phyloP scores from a whole-genome alignment of 2,888 invertebrate species.

The Lathronympha strigana region DNA sequence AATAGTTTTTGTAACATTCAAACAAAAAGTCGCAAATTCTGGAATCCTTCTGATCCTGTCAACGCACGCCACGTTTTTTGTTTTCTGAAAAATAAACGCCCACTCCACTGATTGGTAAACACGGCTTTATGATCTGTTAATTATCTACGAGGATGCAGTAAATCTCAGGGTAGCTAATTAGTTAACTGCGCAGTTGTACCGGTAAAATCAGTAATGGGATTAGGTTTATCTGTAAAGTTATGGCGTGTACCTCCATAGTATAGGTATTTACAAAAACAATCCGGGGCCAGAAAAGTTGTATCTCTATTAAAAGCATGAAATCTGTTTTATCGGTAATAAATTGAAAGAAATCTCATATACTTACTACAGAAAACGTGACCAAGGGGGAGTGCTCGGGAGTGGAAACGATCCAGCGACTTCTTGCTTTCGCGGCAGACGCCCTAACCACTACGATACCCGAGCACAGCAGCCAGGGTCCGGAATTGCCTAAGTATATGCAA shows the following conservation, averaged over 20 bases:
- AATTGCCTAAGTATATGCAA: no score
- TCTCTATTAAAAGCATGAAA: no score
- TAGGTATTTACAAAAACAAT: no score
- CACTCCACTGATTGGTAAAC: slow-evolving; percentile 22
- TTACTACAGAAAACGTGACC: no score
- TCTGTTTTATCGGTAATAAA: no score
- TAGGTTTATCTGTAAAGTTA: slow-evolving; percentile 1
- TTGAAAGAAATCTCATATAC: no score
- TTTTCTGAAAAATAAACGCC: neutral
- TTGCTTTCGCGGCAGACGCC: no score
- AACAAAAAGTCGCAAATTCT: slow-evolving; percentile 22
- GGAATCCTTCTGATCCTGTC: slow-evolving; percentile 12
- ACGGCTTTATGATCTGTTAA: slow-evolving; percentile 19
- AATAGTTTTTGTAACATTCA: slow-evolving; percentile 21
- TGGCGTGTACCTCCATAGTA: neutral
- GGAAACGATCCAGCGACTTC: no score
- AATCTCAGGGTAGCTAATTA: slow-evolving; percentile 22
- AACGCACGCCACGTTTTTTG: slow-evolving; percentile 22
- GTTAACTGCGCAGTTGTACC: neutral
- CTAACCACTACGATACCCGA: no score
- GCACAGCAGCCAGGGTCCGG: no score
- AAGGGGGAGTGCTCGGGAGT: no score
- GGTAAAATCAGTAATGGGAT: slow-evolving; percentile 10
- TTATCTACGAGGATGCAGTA: slow-evolving; percentile 27
- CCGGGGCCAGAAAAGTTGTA: no score